Percentiles rank a stretch among this genome's conserved stretches.
These are phyloP conservation scores for Encarsia formosa DNA, from an alignment of 2,888 invertebrate species.

Conservation along the genomic window DNA sequence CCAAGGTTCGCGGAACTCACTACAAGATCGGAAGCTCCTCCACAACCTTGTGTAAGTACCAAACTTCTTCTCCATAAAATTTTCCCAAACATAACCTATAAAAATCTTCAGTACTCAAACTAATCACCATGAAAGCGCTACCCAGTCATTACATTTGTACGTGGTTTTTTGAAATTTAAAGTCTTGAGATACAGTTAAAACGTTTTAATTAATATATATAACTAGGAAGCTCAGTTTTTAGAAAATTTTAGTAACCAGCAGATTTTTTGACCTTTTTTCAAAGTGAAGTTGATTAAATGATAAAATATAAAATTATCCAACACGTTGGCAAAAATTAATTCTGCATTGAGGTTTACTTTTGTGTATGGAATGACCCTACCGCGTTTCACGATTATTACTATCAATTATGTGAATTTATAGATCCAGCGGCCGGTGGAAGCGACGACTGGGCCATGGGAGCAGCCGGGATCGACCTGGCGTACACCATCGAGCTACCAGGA, in stretches of 20 bases:
- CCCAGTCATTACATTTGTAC: not conserved
- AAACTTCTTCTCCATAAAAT: too few relatives aligned
- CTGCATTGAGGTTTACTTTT: too few relatives aligned
- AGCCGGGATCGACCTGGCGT: slow-evolving; percentile 56
- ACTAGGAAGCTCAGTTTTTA: too few relatives aligned
- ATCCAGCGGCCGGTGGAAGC: slow-evolving; percentile 59
- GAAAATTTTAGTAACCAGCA: too few relatives aligned
- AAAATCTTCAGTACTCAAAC: too few relatives aligned
- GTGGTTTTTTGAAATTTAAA: too few relatives aligned
- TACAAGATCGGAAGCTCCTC: slow-evolving; percentile 52
- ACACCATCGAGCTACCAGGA: slow-evolving; percentile 62
- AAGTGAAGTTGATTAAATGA: too few relatives aligned
- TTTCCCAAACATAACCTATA: too few relatives aligned
- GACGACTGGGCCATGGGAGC: slow-evolving; percentile 61
- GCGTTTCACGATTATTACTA: not conserved
- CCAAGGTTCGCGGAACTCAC: slow-evolving; percentile 30
- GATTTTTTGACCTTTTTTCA: too few relatives aligned
- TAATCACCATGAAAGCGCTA: not conserved
- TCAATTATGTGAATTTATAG: slow-evolving; percentile 31
- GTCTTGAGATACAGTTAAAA: not conserved
- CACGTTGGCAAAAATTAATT: too few relatives aligned
- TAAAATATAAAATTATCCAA: too few relatives aligned
- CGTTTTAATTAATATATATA: not conserved
- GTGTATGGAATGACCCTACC: too few relatives aligned
- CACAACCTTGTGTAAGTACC: slow-evolving; percentile 46